Conservation (phyloP, 2,888 invertebrate genomes). For the Agonopterix heracliana region DNA sequence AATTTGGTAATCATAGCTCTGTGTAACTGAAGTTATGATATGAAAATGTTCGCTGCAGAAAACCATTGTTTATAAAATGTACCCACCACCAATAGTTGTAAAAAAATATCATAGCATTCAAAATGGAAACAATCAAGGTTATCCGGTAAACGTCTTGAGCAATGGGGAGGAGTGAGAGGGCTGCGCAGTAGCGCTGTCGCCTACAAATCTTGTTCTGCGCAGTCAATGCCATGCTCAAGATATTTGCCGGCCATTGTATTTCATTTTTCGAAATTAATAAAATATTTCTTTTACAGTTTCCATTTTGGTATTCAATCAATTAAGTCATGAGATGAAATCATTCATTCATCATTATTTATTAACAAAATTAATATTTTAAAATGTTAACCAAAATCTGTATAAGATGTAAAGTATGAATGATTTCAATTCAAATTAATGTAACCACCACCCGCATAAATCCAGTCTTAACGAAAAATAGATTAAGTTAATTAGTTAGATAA, state of each 20-base stretch:
- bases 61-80: constrained; percentile 22
- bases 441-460: constrained; percentile 17
- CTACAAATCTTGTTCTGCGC: no score
- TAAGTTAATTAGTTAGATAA: background rate
- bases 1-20: constrained; percentile 42
- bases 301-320: constrained; percentile 26
- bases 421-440: constrained; percentile 20
- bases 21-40: constrained; percentile 30
- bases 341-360: constrained; percentile 15
- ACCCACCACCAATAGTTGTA: constrained; percentile 48
- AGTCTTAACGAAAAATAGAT: constrained; percentile 1
- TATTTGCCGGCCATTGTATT: no score
- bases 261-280: background rate
- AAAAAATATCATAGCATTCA: constrained; percentile 2
- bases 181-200: no score
- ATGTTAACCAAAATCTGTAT: background rate
- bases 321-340: constrained; percentile 24
- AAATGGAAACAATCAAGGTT: constrained; percentile 7
- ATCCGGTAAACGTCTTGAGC: no score
- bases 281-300: constrained; percentile 23
- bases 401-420: constrained; percentile 30
- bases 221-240: no score
- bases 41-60: constrained; percentile 28
- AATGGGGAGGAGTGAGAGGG: no score
- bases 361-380: background rate